Evolutionary conservation across 2,113 vertebrate genomes (phyloP), one percentile per base, ranked within the genome.

Genomic region (Scalopus aquaticus): DNA sequence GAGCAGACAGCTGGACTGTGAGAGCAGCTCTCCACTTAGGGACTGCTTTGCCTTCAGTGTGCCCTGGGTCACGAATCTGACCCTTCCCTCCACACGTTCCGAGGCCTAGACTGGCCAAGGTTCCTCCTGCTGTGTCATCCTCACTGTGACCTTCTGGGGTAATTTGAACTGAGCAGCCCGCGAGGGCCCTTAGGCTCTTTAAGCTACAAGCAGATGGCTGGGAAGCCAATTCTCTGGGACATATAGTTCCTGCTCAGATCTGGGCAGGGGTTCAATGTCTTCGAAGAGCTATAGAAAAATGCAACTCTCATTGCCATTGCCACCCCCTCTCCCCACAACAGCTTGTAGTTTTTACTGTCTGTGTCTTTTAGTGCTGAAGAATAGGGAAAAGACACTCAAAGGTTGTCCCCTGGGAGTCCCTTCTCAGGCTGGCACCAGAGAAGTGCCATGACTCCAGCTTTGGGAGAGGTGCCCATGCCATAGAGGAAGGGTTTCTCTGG

Each of bases 161-260:
- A 93, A 93, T 95, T 89, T 93, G 79, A 96, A 94, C 51, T 96
- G 78, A 96, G 39, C 44, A 83, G 94, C 64, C 92, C 65, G 83
- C 0, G 6, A 97, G 77, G 76, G 44, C 32, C 70, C 79, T 30
- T 88, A 69, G 49, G 69, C 30, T 95, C 92, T 94, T 95, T 64
- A 79, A 94, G 81, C 89, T 96, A 74, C 79, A 56, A 96, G 78
- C 86, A 97, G 82, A 96, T 97, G 93, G 86, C 77, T 90, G 70
- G 78, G 56, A 93, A 96, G 62, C 67, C 73, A 91, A 17, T 93
- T 95, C 88, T 96, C 82, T 82, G 74, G 90, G 90, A 96, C 95
- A 86, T 16, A 89, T 65, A 97, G 92, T 96, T 96, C 94, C 74
- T 78, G 74, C 79, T 97, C 93, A 86, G 87, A 97, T 95, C 90